phyloP scores from a whole-genome alignment of 2,888 invertebrate genomes.

The Azorinus chamasolen region DNA sequence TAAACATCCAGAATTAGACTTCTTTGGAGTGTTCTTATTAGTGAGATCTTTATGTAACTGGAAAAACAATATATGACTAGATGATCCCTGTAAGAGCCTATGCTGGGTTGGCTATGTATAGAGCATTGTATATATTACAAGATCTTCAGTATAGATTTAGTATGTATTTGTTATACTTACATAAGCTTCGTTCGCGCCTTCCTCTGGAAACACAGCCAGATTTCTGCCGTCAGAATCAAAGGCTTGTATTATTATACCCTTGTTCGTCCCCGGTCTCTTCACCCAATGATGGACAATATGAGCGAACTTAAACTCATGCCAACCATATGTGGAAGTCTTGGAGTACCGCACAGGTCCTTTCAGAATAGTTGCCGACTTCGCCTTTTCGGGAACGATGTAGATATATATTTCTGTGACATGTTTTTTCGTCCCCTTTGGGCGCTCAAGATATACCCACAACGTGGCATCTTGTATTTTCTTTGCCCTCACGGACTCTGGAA shows the following conservation, averaged over 20 bases:
- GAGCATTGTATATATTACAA: no score
- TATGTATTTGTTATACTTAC: slow-evolving; percentile 70
- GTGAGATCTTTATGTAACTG: no score
- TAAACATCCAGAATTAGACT: no score
- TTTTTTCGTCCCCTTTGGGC: slow-evolving; percentile 33
- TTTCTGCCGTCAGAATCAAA: slow-evolving; percentile 69
- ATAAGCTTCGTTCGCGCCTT: slow-evolving; percentile 65
- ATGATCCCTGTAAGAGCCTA: no score
- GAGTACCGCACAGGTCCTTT: slow-evolving; percentile 53
- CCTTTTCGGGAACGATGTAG: slow-evolving; percentile 58
- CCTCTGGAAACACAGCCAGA: slow-evolving; percentile 71
- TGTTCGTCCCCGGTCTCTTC: slow-evolving; percentile 68
- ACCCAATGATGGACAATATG: slow-evolving; percentile 72
- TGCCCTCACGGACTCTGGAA: slow-evolving; percentile 68
- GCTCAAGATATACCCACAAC: slow-evolving; percentile 77
- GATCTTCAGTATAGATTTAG: no score
- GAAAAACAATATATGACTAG: no score
- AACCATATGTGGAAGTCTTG: slow-evolving; percentile 66
- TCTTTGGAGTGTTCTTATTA: no score
- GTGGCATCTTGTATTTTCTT: slow-evolving; percentile 70
- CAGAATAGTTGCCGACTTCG: slow-evolving; percentile 45
- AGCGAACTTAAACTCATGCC: slow-evolving; percentile 76
- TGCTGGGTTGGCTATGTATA: no score
- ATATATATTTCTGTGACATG: slow-evolving; percentile 66
- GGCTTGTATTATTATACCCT: slow-evolving; percentile 74